phyloP scores from a whole-genome alignment of 2,888 invertebrate genomes.

The Drosophila cognata region DNA sequence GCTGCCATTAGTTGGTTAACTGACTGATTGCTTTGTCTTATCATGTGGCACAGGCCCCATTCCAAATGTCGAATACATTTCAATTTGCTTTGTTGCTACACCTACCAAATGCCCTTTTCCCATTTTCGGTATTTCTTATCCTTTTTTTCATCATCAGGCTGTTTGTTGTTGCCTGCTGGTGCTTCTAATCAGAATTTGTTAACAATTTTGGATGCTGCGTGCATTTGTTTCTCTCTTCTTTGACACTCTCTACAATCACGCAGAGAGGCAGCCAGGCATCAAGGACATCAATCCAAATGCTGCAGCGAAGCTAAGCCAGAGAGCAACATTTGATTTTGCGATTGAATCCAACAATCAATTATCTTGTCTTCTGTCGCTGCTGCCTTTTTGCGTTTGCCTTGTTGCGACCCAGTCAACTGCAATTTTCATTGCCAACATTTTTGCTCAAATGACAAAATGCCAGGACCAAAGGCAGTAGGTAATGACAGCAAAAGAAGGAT shows the following conservation, averaged over 20 bases:
- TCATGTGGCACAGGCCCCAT: slow-evolving; percentile 40
- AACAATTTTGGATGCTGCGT: slow-evolving; percentile 72
- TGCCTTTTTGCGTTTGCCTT: slow-evolving; percentile 27
- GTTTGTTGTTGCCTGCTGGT: slow-evolving; percentile 54
- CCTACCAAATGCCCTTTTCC: slow-evolving; percentile 40
- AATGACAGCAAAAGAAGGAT: slow-evolving; percentile 32
- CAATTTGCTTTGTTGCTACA: slow-evolving; percentile 70
- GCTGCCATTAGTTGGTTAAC: slow-evolving; percentile 54
- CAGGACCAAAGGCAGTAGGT: slow-evolving; percentile 29
- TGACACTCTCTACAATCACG: slow-evolving; percentile 72
- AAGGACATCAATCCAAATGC: slow-evolving; percentile 50
- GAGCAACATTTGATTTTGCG: slow-evolving; percentile 74
- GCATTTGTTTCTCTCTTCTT: slow-evolving; percentile 71
- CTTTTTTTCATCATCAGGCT: slow-evolving; percentile 29
- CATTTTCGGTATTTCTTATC: slow-evolving; percentile 36
- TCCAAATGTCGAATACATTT: slow-evolving; percentile 70
- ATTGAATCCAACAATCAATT: slow-evolving; percentile 81
- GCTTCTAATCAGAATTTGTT: slow-evolving; percentile 80
- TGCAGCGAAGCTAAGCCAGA: slow-evolving; percentile 34
- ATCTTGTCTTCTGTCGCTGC: slow-evolving; percentile 65
- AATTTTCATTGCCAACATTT: slow-evolving; percentile 72
- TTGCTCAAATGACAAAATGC: slow-evolving; percentile 52
- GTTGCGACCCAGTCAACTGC: slow-evolving; percentile 46
- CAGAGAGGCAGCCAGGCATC: slow-evolving; percentile 36
- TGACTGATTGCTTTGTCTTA: slow-evolving; percentile 81